Conservation (phyloP, 1,140 invertebrate species). For the Aphelenchoides besseyi region DNA sequence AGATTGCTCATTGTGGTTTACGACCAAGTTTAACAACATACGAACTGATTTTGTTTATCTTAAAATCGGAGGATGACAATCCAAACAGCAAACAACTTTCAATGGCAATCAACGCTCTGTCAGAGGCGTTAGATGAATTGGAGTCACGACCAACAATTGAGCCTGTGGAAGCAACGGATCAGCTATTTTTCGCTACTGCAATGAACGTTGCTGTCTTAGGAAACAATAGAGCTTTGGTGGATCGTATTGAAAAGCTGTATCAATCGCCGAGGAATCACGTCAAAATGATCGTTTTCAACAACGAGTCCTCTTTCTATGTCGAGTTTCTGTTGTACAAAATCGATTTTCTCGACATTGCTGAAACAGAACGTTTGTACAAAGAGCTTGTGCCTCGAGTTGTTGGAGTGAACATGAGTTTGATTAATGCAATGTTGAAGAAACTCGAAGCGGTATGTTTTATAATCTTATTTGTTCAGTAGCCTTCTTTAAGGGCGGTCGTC, state of each 20-base stretch:
- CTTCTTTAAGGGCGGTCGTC: conserved; percentile 26
- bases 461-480: neutral
- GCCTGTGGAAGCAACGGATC: conserved; percentile 26
- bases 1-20: conserved; percentile 6
- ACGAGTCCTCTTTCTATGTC: conserved; percentile 30
- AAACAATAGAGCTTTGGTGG: conserved; percentile 31
- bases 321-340: conserved; percentile 27
- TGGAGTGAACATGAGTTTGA: conserved; percentile 28
- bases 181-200: conserved; percentile 37
- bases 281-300: conserved; percentile 10
- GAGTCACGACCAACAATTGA: conserved; percentile 25
- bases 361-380: conserved; percentile 26
- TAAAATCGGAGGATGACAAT: conserved; percentile 19
- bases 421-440: conserved; percentile 16
- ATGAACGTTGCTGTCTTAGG: conserved; percentile 35
- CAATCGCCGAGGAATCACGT: conserved; percentile 35
- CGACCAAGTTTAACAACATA: conserved; percentile 38
- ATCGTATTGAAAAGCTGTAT: conserved; percentile 36
- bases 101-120: conserved; percentile 34
- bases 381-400: conserved; percentile 43
- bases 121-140: conserved; percentile 31
- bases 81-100: conserved; percentile 9
- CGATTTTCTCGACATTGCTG: conserved; percentile 23
- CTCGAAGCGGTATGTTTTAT: conserved; percentile 1
- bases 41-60: conserved; percentile 30